phyloP scores from a whole-genome alignment of 2,113 vertebrate genomes.

The Edolisoma coerulescens region DNA sequence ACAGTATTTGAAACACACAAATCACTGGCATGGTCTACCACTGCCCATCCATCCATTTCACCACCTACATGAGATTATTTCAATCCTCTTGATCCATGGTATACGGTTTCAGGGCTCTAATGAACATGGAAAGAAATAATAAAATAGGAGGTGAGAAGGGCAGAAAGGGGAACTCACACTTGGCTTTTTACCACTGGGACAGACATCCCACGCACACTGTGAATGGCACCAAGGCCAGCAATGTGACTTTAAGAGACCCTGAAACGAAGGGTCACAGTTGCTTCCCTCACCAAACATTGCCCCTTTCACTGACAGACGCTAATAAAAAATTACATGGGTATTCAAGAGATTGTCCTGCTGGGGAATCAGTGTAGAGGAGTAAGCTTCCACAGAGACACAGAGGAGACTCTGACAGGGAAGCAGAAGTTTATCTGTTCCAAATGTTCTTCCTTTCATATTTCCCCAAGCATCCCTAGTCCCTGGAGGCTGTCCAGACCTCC shows the following conservation, averaged over 20 bases:
- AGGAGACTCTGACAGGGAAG: not conserved
- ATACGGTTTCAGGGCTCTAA: not conserved
- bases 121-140: not conserved
- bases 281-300: not conserved
- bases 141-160: not conserved
- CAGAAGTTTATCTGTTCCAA: not conserved
- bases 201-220: not conserved
- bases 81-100: not conserved
- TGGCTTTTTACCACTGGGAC: not conserved
- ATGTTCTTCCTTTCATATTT: not conserved
- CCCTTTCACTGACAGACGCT: not conserved
- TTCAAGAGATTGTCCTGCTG: not conserved
- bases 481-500: not conserved
- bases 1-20: not conserved
- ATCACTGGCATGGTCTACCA: not conserved
- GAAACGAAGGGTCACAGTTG: not conserved
- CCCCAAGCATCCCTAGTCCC: not conserved
- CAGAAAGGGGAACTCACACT: not conserved
- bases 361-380: not conserved
- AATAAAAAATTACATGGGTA: not conserved
- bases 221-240: not conserved
- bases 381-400: not conserved
- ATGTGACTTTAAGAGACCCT: not conserved
- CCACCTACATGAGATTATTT: not conserved
- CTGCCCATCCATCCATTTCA: not conserved